phyloP scores from a whole-genome alignment of 2,113 vertebrate species.

The Dipodomys merriami region DNA sequence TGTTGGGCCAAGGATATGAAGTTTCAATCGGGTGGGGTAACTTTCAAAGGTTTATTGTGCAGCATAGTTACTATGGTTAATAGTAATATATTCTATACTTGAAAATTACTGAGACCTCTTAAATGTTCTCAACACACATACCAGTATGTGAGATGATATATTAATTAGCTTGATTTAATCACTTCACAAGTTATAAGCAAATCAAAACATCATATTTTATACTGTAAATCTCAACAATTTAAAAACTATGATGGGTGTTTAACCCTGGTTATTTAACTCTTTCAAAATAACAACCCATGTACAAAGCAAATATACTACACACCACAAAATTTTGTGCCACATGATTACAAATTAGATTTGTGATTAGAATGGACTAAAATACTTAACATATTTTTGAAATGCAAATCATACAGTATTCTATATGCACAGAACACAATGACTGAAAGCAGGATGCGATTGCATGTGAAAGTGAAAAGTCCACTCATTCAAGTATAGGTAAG shows the following conservation, averaged over 20 bases:
- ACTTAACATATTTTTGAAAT: background rate
- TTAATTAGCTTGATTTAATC: background rate
- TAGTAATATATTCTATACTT: background rate
- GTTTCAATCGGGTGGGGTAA: background rate
- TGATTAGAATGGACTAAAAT: constrained; percentile 7
- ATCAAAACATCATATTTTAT: background rate
- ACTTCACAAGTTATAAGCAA: background rate
- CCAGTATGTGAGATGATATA: background rate
- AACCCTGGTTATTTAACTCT: background rate
- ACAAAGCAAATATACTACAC: background rate
- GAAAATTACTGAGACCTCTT: background rate
- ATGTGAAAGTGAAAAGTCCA: background rate
- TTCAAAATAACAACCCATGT: background rate
- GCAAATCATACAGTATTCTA: background rate
- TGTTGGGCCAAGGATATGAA: background rate
- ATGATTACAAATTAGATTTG: background rate
- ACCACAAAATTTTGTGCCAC: background rate
- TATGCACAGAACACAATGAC: background rate
- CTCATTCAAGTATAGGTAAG: background rate
- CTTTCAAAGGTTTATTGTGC: background rate
- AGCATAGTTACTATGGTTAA: background rate
- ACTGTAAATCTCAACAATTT: background rate
- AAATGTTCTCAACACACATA: background rate
- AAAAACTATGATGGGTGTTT: background rate
- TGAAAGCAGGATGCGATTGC: background rate